A percentile compares a stretch with the other conserved stretches of the same genome.
Conservation (phyloP, 2,113 vertebrate genomes). For the Harpagus bidentatus region DNA sequence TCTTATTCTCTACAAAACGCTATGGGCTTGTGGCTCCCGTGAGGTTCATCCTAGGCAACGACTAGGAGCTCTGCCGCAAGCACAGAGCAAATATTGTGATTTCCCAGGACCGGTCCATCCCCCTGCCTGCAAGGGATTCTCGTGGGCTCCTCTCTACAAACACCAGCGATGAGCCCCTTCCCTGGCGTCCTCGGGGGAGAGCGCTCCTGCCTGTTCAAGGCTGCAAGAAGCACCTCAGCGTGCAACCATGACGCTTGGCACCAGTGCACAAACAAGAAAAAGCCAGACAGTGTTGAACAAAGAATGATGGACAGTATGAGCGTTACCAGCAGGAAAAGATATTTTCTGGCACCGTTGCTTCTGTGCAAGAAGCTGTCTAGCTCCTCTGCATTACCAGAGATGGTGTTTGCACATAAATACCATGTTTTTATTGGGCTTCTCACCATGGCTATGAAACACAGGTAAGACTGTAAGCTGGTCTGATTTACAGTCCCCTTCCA, state of each 20-base stretch:
- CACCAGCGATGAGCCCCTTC: neutral
- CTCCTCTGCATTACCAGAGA: neutral
- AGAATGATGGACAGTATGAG: fast-evolving
- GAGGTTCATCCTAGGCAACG: neutral
- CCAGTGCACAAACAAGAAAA: neutral
- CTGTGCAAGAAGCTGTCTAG: neutral
- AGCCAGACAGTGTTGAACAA: fast-evolving
- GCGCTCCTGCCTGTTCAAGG: neutral
- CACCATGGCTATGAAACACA: neutral
- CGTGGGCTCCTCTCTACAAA: neutral
- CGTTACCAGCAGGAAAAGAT: neutral
- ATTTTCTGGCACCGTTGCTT: neutral
- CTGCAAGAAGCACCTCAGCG: neutral
- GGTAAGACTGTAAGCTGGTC: neutral
- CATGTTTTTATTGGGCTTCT: fast-evolving
- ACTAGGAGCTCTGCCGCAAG: neutral
- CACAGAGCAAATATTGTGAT: neutral
- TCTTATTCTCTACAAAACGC: neutral
- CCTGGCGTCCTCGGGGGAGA: no score
- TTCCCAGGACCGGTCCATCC: neutral
- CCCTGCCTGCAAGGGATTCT: neutral
- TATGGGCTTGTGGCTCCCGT: neutral
- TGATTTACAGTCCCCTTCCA: neutral
- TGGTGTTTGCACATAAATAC: neutral
- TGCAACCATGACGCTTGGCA: no score